Conservation (phyloP, 2,113 vertebrate genomes). For the Corythoichthys haematopterus region DNA sequence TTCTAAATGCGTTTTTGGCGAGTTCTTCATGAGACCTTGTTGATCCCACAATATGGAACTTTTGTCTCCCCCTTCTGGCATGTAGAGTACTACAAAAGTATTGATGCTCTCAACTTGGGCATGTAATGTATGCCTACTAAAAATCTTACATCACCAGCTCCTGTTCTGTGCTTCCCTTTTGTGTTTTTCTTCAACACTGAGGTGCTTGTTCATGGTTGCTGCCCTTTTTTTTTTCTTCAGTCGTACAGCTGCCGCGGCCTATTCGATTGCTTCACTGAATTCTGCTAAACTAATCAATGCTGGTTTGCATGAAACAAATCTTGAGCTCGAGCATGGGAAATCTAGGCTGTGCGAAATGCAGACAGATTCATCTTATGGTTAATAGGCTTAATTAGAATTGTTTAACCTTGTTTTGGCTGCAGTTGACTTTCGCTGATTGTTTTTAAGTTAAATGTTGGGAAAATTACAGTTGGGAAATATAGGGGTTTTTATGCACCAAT, state of each 20-base stretch:
- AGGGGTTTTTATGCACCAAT: conserved; percentile 20
- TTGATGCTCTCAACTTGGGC: not conserved
- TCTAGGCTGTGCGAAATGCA: not conserved
- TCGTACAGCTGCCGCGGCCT: not conserved
- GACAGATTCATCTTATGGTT: not conserved
- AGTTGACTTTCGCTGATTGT: not conserved
- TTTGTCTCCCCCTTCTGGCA: conserved; percentile 7
- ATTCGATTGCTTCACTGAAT: not conserved
- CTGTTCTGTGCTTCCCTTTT: not conserved
- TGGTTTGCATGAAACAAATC: conserved; percentile 1
- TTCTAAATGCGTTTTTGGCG: not conserved
- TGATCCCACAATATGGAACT: not conserved
- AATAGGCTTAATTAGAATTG: not conserved
- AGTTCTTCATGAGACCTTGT: not conserved
- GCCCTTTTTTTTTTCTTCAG: not conserved
- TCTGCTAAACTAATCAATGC: conserved; percentile 8
- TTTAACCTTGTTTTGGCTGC: not conserved
- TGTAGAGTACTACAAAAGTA: not conserved
- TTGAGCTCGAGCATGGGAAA: conserved; percentile 1
- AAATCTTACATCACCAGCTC: not conserved
- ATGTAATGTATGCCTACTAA: not conserved
- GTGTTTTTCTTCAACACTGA: not conserved
- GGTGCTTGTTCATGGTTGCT: not conserved
- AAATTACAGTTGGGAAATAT: conserved; percentile 17
- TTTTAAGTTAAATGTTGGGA: not conserved